Base-by-base conservation (phyloP, 2,113 vertebrate species). In the Melanostigma gelatinosum region DNA sequence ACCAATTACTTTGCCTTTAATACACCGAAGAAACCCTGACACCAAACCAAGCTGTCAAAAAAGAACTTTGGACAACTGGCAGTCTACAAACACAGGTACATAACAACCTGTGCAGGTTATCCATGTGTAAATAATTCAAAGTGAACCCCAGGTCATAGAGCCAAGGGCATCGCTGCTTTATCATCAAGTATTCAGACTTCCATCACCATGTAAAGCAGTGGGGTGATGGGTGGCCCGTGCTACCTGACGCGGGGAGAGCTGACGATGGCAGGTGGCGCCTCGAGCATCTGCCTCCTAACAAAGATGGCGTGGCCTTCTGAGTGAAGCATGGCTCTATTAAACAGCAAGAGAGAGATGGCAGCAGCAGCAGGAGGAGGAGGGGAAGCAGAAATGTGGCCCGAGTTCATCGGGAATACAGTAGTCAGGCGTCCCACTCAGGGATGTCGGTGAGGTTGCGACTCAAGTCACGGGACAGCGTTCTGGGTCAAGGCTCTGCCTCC, bases 401-500 rank as follows among this genome's bases (percentile, higher is more conserved):
- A 65, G 88, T 84, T 87, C 79, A 86, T 22, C 15, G 64, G 27
- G 72, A 88, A 87, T 57, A 54, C 67, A 60, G 46, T 8, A 48
- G 64, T 34, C 48, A 12, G 80, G 79, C 66, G 75, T 80, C 77
- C 69, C 85, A 77, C 88, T 85, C 82, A 79, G 85, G 70, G 85
- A 66, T 76, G 77, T 13, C 72, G 58, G 85, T 40, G 81, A 84
- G 86, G 90, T 86, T 87, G 78, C 15, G 71, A 71, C 84, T 87
- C 8, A 5, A 91, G 91, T 91, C 89, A 88, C 85, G 81, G 91
- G 87, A 83, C 82, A 80, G 73, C 4, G 76, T 93, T 93, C 82
- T 89, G 82, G 94, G 94, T 95, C 94, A 95, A 94, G 93, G 92
- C 92, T 88, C 61, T 81, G 87, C 90, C 91, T 83, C 77, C 38